Evolutionary conservation across 2,113 vertebrate genomes (phyloP).

Genomic region (Myiagra hebetior): DNA sequence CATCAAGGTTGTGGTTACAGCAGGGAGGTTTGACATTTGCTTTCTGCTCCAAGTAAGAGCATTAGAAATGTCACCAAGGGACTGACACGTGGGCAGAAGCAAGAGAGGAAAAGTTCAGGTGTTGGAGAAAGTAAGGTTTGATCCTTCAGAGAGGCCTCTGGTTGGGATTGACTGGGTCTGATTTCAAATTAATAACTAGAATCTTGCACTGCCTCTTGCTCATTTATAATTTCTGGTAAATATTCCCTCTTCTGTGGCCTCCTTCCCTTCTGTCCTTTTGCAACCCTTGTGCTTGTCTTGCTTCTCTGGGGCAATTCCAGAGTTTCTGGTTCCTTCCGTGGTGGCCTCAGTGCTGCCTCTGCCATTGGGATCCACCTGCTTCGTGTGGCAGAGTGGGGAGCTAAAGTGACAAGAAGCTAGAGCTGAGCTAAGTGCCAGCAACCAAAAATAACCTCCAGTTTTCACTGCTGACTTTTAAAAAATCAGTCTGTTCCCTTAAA

Average conservation of each 20-base stretch:
- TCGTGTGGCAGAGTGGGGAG: not conserved
- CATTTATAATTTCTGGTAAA: not conserved
- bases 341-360: not conserved
- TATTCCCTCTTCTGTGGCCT: not conserved
- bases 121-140: not conserved
- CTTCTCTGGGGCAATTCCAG: not conserved
- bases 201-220: not conserved
- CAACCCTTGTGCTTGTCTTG: not conserved
- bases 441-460: slow-evolving; percentile 5
- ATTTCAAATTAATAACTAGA: not conserved
- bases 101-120: not conserved
- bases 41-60: not conserved
- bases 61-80: not conserved
- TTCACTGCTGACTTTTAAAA: not conserved
- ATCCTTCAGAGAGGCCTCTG: not conserved
- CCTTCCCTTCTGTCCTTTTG: not conserved
- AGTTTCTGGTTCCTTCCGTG: not conserved
- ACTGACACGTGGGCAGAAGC: not conserved
- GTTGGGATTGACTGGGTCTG: not conserved
- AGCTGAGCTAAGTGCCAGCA: not conserved
- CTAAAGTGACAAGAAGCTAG: not conserved
- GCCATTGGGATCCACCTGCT: not conserved
- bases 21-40: not conserved
- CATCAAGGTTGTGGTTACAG: not conserved
- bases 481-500: not conserved